phyloP scores from a whole-genome alignment of 2,888 invertebrate species.

The Oeneis ivallda region DNA sequence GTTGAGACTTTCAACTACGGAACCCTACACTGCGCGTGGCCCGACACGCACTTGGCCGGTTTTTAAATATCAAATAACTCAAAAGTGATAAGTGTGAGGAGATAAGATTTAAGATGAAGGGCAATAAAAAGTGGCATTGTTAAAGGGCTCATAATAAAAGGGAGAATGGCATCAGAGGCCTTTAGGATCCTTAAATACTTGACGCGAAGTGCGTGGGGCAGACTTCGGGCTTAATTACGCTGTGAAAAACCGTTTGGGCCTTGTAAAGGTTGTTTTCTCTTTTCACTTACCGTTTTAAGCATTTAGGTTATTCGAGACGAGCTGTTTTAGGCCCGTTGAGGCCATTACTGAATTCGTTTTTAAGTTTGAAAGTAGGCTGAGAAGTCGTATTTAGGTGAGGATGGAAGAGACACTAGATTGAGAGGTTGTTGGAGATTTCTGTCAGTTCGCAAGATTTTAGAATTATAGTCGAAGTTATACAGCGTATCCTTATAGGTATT shows the following conservation, averaged over 20 bases:
- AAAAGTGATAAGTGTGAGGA: background rate
- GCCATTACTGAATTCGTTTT: too few species aligned
- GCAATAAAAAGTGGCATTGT: conserved; percentile 41
- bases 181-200: conserved; percentile 46
- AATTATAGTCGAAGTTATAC: too few species aligned
- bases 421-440: too few species aligned
- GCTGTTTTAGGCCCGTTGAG: too few species aligned
- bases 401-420: too few species aligned
- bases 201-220: conserved; percentile 34
- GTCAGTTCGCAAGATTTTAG: too few species aligned
- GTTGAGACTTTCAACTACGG: too few species aligned
- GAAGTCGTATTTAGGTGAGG: too few species aligned
- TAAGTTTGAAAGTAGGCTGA: too few species aligned
- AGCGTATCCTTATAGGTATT: too few species aligned
- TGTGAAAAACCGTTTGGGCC: conserved; percentile 27
- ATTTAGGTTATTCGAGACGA: background rate
- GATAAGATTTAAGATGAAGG: conserved; percentile 41
- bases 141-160: conserved; percentile 37
- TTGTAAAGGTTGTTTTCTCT: conserved; percentile 27
- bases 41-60: too few species aligned
- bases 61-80: background rate
- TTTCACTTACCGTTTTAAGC: conserved; percentile 18
- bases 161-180: conserved; percentile 47
- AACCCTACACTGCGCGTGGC: too few species aligned
- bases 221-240: conserved; percentile 41